Conservation (phyloP, 2,797 vertebrate genomes). For the Halcyon leucocephala region DNA sequence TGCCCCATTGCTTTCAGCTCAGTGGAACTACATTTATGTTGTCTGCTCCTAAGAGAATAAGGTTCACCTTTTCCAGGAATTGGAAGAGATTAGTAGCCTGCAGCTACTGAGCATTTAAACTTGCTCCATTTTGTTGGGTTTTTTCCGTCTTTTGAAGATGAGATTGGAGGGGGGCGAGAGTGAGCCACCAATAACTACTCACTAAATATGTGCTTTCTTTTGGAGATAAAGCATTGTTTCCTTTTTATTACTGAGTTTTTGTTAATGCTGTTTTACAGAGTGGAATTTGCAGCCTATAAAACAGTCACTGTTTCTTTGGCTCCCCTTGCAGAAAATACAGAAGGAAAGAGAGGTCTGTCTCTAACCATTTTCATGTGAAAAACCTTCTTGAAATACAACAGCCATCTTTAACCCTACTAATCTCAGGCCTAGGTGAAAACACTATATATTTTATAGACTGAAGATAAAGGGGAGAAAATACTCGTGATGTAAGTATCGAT, state of each 20-base stretch:
- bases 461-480: conserved; percentile 75
- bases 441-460: conserved; percentile 79
- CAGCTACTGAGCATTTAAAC: conserved; percentile 66
- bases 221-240: conserved; percentile 36
- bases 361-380: conserved; percentile 65
- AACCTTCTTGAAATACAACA: conserved; percentile 70
- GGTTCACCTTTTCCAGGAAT: conserved; percentile 68
- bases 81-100: conserved; percentile 62
- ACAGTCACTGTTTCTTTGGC: conserved; percentile 54
- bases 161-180: conserved; percentile 34
- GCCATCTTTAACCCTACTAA: conserved; percentile 78
- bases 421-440: conserved; percentile 83
- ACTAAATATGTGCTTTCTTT: conserved; percentile 40
- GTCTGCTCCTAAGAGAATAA: conserved; percentile 43
- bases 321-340: conserved; percentile 42
- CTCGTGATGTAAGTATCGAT: conserved; percentile 48
- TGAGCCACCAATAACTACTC: conserved; percentile 41
- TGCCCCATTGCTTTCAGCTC: conserved; percentile 43
- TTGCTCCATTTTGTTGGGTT: conserved; percentile 35
- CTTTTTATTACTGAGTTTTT: conserved; percentile 68
- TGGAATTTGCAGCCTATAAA: conserved; percentile 51
- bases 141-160: conserved; percentile 50
- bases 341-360: conserved; percentile 52
- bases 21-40: conserved; percentile 39
- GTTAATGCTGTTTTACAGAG: conserved; percentile 55